A percentile compares a stretch with the other conserved stretches of the same genome.
These are phyloP conservation scores for Myodes glareolus DNA, from an alignment of 2,113 vertebrate species.

Conservation along the genomic window DNA sequence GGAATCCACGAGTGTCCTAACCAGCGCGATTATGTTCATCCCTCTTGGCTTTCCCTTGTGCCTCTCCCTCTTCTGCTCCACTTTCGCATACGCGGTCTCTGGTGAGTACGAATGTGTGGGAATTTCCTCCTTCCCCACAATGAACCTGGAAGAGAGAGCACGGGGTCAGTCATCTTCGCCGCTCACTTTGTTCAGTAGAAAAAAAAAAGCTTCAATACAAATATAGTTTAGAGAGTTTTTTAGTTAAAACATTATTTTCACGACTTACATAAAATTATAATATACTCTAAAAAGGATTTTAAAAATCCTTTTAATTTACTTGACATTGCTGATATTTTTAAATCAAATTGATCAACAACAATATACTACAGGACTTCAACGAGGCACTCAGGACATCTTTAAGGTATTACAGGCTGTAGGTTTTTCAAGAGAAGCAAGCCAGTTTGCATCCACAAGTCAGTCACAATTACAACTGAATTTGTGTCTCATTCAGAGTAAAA, in stretches of 20 bases:
- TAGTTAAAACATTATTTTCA: slow-evolving; percentile 51
- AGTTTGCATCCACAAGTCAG: background rate
- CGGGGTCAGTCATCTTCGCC: background rate
- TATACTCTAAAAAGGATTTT: slow-evolving; percentile 7
- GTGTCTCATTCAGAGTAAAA: background rate
- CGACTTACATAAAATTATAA: slow-evolving; percentile 34
- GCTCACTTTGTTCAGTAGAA: background rate
- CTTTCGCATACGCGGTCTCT: slow-evolving; percentile 85
- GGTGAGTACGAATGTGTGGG: slow-evolving; percentile 90
- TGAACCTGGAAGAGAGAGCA: slow-evolving; percentile 89
- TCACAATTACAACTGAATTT: slow-evolving; percentile 15
- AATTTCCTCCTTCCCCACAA: slow-evolving; percentile 97
- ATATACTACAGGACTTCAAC: background rate
- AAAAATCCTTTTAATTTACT: slow-evolving; percentile 35
- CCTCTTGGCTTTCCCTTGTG: slow-evolving; percentile 76
- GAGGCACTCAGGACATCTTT: background rate
- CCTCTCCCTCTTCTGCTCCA: slow-evolving; percentile 83
- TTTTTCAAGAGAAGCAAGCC: background rate
- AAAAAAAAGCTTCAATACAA: slow-evolving; percentile 11
- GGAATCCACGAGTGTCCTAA: slow-evolving; percentile 91
- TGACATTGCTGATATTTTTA: slow-evolving; percentile 18
- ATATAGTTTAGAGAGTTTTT: background rate
- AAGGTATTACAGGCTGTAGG: background rate
- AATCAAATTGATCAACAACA: slow-evolving; percentile 39
- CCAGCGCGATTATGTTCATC: slow-evolving; percentile 86